Evolutionary conservation across 2,113 vertebrate genomes (phyloP), one percentile per base, ranked within the genome.

Genomic region (Alces alces): DNA sequence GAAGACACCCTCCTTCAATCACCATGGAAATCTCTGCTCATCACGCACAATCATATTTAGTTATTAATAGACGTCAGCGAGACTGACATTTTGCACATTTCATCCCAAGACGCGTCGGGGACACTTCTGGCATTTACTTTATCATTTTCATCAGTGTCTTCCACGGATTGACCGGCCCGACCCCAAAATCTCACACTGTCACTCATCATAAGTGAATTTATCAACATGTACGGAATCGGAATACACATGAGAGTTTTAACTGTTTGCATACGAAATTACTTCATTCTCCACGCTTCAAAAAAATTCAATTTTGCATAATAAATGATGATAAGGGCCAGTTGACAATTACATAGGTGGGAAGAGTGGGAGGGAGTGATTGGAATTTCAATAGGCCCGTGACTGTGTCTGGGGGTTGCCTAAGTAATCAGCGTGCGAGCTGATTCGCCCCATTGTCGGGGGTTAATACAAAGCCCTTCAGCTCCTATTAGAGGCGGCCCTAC

Each of bases 221-320:
- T 99, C 99, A 99, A 99, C 99, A 99, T 97, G 96, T 95, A 99
- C 91, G 95, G 99, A 99, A 99, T 98, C 98, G 5, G 98, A 98
- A 98, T 98, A 96, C 99, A 99, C 99, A 98, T 6, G 99, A 93
- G 99, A 99, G 98, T 98, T 99, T 98, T 99, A 98, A 99, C 99
- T 99, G 99, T 99, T 99, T 99, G 99, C 99, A 99, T 99, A 99
- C 98, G 98, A 99, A 99, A 99, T 99, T 98, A 99, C 99, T 99
- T 99, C 99, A 99, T 99, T 99, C 99, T 99, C 99, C 99, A 99
- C 50, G 98, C 99, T 99, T 98, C 98, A 98, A 98, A 98, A 99
- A 98, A 99, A 93, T 80, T 98, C 99, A 98, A 92, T 98, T 99
- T 99, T 99, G 99, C 99, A 99, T 99, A 99, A 99, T 99, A 99